Percentiles rank a stretch among this genome's conserved stretches.
Conservation (phyloP, 2,888 invertebrate species). For the Gastrophysa polygoni region DNA sequence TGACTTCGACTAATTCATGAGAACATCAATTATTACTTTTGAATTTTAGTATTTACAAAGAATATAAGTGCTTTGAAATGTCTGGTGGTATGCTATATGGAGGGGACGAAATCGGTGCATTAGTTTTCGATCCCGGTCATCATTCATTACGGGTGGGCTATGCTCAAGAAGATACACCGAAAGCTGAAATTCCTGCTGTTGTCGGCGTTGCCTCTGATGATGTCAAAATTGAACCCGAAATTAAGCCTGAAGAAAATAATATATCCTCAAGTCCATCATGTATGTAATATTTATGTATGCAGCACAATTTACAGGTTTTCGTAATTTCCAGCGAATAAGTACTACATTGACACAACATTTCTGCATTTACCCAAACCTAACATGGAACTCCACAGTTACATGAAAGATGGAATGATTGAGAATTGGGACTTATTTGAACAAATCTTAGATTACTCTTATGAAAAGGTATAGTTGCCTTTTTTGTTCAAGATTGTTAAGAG, state of each 20-base stretch:
- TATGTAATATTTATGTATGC: constrained; percentile 27
- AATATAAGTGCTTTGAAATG: constrained; percentile 44
- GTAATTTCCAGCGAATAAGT: constrained; percentile 61
- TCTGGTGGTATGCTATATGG: constrained; percentile 80
- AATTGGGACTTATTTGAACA: constrained; percentile 99
- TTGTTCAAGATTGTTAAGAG: not conserved
- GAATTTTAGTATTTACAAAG: not conserved
- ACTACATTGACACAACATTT: constrained; percentile 92
- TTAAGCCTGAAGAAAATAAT: constrained; percentile 70
- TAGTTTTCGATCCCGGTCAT: constrained; percentile 97
- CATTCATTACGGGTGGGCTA: constrained; percentile 90
- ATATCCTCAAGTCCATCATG: constrained; percentile 47
- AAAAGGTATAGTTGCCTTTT: constrained; percentile 62
- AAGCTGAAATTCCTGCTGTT: constrained; percentile 94
- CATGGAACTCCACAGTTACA: constrained; percentile 89
- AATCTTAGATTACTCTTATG: constrained; percentile 92
- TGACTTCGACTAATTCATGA: too few relatives aligned
- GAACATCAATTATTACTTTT: too few relatives aligned
- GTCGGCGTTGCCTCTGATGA: constrained; percentile 82
- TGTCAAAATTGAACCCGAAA: constrained; percentile 74
- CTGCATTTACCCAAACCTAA: constrained; percentile 87
- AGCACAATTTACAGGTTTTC: not conserved
- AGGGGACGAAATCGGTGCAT: constrained; percentile 98
- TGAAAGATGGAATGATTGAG: constrained; percentile 99
- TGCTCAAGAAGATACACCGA: constrained; percentile 99